These are phyloP conservation scores for Prolemur simus DNA, from an alignment of 2,113 vertebrate species.

Conservation along the genomic window DNA sequence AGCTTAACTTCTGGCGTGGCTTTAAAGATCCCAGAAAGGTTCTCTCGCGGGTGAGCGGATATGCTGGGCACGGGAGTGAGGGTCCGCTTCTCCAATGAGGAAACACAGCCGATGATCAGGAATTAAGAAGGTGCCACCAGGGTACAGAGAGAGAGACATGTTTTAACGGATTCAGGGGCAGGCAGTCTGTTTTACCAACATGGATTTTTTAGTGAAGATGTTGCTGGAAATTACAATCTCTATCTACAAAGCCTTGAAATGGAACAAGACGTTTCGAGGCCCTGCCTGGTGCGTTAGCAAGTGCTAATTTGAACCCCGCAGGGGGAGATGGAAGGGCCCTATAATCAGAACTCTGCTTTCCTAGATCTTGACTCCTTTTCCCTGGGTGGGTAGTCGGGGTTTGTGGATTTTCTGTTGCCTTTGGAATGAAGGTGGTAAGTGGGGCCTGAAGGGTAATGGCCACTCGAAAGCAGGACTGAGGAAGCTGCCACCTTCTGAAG, in stretches of 20 bases:
- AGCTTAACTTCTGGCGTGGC: not conserved
- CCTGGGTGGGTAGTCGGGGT: not conserved
- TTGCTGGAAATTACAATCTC: not conserved
- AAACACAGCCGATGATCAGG: not conserved
- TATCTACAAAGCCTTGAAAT: not conserved
- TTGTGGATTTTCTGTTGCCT: not conserved
- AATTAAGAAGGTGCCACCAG: not conserved
- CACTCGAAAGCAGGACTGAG: not conserved
- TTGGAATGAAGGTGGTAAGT: not conserved
- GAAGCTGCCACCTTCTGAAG: not conserved
- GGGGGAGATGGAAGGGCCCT: not conserved
- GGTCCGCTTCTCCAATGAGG: not conserved
- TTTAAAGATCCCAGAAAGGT: not conserved
- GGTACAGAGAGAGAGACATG: not conserved
- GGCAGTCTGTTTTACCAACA: not conserved
- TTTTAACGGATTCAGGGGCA: not conserved
- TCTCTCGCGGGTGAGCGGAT: not conserved
- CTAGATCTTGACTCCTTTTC: not conserved
- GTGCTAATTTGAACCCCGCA: not conserved
- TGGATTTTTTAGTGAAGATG: not conserved
- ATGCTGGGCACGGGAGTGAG: fast-evolving
- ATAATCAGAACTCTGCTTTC: not conserved
- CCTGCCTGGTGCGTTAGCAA: not conserved
- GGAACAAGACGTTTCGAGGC: not conserved
- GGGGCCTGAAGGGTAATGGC: not conserved